These are phyloP conservation scores for Myopa testacea DNA, from an alignment of 2,888 invertebrate species.

Conservation along the genomic window DNA sequence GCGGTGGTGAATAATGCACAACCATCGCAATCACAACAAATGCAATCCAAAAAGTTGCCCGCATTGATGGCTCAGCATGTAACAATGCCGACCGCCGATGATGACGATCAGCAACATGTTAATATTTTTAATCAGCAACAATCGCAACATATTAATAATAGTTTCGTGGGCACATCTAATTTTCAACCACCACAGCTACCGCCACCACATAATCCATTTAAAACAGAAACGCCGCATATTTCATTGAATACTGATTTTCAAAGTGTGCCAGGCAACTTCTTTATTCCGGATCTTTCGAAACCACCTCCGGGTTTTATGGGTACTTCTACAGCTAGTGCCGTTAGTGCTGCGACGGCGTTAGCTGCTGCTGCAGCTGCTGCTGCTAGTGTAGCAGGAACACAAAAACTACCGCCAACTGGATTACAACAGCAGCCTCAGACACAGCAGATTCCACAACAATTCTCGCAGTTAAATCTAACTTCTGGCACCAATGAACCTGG, in stretches of 20 bases:
- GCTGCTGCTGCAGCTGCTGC: slow-evolving; percentile 40
- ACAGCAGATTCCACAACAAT: slow-evolving; percentile 41
- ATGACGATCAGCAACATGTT: slow-evolving; percentile 63
- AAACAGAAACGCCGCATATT: slow-evolving; percentile 68
- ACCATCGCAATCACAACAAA: slow-evolving; percentile 45
- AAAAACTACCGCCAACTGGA: slow-evolving; percentile 33
- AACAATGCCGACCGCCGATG: slow-evolving; percentile 59
- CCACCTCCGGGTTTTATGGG: slow-evolving; percentile 83
- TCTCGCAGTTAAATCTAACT: slow-evolving; percentile 14
- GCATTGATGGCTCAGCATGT: slow-evolving; percentile 68
- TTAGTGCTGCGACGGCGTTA: slow-evolving; percentile 57
- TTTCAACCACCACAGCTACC: slow-evolving; percentile 6
- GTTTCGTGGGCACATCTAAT: slow-evolving; percentile 44
- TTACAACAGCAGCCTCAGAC: slow-evolving; percentile 22
- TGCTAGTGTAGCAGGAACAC: slow-evolving; percentile 49
- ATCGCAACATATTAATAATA: slow-evolving; percentile 43
- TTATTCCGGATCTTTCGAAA: slow-evolving; percentile 85
- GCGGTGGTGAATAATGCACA: slow-evolving; percentile 53
- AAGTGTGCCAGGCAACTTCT: slow-evolving; percentile 70
- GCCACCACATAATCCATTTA: slow-evolving; percentile 60
- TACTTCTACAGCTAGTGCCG: slow-evolving; percentile 41
- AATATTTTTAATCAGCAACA: slow-evolving; percentile 50
- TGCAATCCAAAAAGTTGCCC: slow-evolving; percentile 51
- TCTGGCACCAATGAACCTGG: slow-evolving; percentile 4
- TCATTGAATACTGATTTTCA: slow-evolving; percentile 59